Base-by-base conservation (phyloP, 2,113 vertebrate genomes). In the Brachyhypopomus occidentalis region DNA sequence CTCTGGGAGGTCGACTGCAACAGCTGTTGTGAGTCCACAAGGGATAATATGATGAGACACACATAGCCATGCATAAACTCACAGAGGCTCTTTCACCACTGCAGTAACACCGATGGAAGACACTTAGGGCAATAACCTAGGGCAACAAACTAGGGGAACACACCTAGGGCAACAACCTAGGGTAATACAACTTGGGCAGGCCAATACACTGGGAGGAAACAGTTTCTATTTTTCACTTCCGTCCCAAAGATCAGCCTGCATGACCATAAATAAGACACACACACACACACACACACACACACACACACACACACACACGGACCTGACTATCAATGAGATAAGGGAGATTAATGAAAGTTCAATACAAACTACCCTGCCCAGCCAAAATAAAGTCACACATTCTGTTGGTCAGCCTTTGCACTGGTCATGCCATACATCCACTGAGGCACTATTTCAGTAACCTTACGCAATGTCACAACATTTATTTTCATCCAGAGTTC, bases 1-100 rank as follows among this genome's bases (percentile, higher is more conserved):
- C 62, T 34, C 64, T 41, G 58, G 66, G 71, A 56, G 48, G 67
- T 79, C 78, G 76, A 84, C 63, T 8, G 0, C 38, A 84, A 75
- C 78, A 84, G 72, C 64, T 76, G 66, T 71, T 20, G n/a, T 20
- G 20, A 70, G 56, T 20, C 36, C 73, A 77, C 55, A 22, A 69
- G 70, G 75, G 60, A 82, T 69, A 76, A 63, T 56, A 72, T 27
- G 17, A 77, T 25, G 16, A 76, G 66, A 72, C 71, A n/a, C 4
- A 23, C 34, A 22, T 22, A 77, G 60, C 14, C 66, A 71, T 4
- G 19, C 20, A 76, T 63, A 27, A 56, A 30, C n/a, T 7, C 55
- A 52, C 36, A 30, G 36, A 77, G 71, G 62, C 19, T 23, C 38
- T 41, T 27, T 76, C 55, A 60, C 55, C 64, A 23, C 56, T 5